Percentiles rank a stretch among this genome's conserved stretches.
phyloP scores from a whole-genome alignment of 2,888 invertebrate species.

The Merodon equestris region DNA sequence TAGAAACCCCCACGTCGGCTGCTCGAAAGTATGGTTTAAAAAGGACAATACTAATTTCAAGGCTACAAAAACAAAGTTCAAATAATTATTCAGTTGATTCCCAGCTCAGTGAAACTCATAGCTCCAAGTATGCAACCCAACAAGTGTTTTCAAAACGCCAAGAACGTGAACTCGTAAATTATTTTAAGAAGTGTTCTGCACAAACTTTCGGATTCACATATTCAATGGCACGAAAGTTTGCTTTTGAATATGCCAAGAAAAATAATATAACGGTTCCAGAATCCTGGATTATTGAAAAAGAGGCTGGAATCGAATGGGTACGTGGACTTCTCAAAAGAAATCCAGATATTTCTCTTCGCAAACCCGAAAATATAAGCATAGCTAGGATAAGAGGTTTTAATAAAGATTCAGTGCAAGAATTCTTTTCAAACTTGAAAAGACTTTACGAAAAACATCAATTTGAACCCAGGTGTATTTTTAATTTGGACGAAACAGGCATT shows the following conservation, averaged over 20 bases:
- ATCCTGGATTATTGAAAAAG: too few relatives aligned
- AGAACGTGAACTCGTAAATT: slow-evolving; percentile 3
- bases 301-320: too few relatives aligned
- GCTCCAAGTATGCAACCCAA: neutral
- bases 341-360: slow-evolving; percentile 8
- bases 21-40: slow-evolving; percentile 16
- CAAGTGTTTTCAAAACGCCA: slow-evolving; percentile 1
- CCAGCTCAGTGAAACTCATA: slow-evolving; percentile 8
- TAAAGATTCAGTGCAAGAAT: slow-evolving; percentile 12
- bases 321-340: slow-evolving; percentile 12
- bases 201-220: neutral
- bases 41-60: slow-evolving; percentile 13
- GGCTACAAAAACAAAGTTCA: slow-evolving; percentile 6
- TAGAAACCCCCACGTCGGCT: slow-evolving; percentile 11
- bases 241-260: slow-evolving; percentile 5
- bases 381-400: slow-evolving; percentile 17
- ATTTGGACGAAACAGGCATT: slow-evolving; percentile 16
- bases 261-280: neutral
- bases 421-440: slow-evolving; percentile 23
- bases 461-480: neutral
- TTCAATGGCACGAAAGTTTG: neutral
- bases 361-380: slow-evolving; percentile 13
- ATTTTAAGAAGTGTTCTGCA: slow-evolving; percentile 6
- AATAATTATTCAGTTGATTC: slow-evolving; percentile 1
- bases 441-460: slow-evolving; percentile 7